Conservation (phyloP, 2,888 invertebrate species). For the Mesorhabditis spiculigera region DNA sequence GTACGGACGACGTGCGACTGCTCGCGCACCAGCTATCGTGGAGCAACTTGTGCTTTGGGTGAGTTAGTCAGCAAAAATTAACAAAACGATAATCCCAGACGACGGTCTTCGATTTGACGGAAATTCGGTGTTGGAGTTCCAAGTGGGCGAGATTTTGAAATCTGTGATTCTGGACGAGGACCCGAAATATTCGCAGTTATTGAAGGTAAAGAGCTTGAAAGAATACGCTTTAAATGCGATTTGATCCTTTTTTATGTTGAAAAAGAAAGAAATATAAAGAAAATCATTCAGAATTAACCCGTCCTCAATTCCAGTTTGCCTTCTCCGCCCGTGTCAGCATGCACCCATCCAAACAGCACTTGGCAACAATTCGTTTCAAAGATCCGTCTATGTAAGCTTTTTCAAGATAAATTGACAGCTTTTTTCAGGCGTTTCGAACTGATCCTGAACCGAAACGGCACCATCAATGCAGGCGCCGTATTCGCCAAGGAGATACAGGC, state of each 20-base stretch:
- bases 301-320: background rate
- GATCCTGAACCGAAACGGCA: slow-evolving; percentile 38
- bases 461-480: slow-evolving; percentile 34
- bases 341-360: background rate
- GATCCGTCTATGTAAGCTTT: slow-evolving; percentile 11
- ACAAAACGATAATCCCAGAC: background rate
- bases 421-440: slow-evolving; percentile 34
- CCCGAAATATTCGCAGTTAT: background rate
- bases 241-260: too few relatives aligned
- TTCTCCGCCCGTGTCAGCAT: background rate
- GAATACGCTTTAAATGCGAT: background rate
- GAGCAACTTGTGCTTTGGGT: slow-evolving; percentile 30
- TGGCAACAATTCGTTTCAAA: slow-evolving; percentile 4
- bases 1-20: slow-evolving; percentile 45
- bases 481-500: slow-evolving; percentile 20
- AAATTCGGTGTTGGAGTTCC: background rate
- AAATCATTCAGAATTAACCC: background rate
- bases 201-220: background rate
- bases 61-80: background rate
- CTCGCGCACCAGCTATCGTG: slow-evolving; percentile 43
- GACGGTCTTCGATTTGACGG: background rate
- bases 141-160: background rate
- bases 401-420: background rate
- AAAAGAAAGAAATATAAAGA: background rate
- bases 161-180: background rate